Percentiles rank a stretch among this genome's conserved stretches.
phyloP scores from a whole-genome alignment of 1,140 invertebrate species.

The Laupala kohalensis region DNA sequence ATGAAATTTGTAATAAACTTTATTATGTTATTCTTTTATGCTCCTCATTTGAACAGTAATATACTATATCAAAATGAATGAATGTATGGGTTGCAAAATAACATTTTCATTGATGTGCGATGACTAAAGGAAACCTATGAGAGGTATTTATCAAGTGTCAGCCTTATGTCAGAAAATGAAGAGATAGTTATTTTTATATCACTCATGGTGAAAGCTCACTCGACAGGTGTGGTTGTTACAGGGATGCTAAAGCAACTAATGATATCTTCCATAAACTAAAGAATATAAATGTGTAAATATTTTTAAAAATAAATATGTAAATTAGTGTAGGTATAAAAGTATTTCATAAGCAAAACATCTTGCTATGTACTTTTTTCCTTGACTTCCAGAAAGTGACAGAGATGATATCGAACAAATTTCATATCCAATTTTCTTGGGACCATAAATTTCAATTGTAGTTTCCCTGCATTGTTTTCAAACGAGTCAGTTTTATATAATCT shows the following conservation, averaged over 20 bases:
- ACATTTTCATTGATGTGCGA: neutral
- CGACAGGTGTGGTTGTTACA: neutral
- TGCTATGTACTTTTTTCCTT: neutral
- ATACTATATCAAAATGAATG: neutral
- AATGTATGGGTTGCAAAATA: neutral
- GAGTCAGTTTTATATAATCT: no score
- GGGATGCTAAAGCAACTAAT: neutral
- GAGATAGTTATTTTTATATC: constrained; percentile 7
- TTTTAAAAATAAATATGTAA: neutral
- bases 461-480: no score
- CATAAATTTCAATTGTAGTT: no score
- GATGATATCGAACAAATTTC: neutral
- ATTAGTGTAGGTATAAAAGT: constrained; percentile 1
- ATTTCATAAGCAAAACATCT: neutral
- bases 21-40: neutral
- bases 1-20: neutral
- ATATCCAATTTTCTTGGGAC: neutral
- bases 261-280: neutral
- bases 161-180: neutral
- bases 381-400: neutral
- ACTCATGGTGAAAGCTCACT: neutral
- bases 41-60: neutral
- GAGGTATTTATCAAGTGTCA: neutral
- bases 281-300: constrained; percentile 2
- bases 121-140: neutral